These are phyloP conservation scores for Theonella swinhoei DNA, from an alignment of 37 sponge, comb jelly and placozoan genomes.

Conservation along the genomic window DNA sequence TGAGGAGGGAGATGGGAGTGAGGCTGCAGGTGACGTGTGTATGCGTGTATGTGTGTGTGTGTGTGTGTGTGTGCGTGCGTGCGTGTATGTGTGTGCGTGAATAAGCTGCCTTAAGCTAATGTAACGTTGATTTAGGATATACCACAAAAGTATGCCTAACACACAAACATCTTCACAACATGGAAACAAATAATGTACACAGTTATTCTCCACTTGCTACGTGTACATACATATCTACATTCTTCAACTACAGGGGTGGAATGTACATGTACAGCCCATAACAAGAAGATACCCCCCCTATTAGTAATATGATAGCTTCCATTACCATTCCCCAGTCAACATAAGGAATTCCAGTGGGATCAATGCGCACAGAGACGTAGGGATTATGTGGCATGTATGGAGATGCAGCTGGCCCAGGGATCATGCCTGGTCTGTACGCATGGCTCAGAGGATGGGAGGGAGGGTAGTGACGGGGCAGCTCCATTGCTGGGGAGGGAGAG, in stretches of 20 bases:
- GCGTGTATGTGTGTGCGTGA: background rate
- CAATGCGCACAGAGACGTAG: constrained; percentile 27
- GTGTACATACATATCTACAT: too few species aligned
- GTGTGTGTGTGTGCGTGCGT: constrained; percentile 8
- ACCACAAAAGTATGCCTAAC: too few species aligned
- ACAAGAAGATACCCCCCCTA: background rate
- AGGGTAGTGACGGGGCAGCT: background rate
- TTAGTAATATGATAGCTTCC: too few species aligned
- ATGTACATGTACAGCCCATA: too few species aligned
- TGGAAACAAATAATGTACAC: too few species aligned
- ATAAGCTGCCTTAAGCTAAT: too few species aligned
- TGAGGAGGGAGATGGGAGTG: background rate
- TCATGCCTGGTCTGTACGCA: constrained; percentile 24
- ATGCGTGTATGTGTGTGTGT: constrained; percentile 38
- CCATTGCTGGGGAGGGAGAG: background rate
- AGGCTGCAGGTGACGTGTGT: background rate
- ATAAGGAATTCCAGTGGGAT: constrained; percentile 29
- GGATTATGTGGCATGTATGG: background rate
- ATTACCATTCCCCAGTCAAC: constrained; percentile 38
- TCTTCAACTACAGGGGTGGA: too few species aligned
- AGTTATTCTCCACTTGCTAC: too few species aligned
- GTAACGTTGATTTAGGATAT: too few species aligned
- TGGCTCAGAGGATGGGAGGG: constrained; percentile 52
- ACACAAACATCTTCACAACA: too few species aligned
- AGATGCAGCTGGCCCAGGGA: background rate